Evolutionary conservation across 2,888 invertebrate genomes (phyloP).

Genomic region (Hyles lineata): DNA sequence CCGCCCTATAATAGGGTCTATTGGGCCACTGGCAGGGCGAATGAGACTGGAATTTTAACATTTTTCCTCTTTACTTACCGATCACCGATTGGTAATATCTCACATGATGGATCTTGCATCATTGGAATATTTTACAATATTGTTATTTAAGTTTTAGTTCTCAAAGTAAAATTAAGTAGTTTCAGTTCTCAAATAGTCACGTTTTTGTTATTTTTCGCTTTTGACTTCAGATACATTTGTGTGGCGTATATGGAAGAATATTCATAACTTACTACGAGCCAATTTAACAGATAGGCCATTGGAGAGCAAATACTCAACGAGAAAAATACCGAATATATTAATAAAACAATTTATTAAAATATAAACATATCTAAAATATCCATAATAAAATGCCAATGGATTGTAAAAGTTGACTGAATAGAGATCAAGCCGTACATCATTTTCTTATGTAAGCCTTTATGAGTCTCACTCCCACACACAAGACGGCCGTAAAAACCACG

Average conservation of each 20-base stretch:
- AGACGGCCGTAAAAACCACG: slow-evolving; percentile 49
- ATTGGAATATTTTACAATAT: background rate
- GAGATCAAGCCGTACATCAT: slow-evolving; percentile 31
- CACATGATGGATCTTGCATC: background rate
- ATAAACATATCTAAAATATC: slow-evolving; percentile 23
- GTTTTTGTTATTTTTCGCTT: no score
- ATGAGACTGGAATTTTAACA: slow-evolving; percentile 39
- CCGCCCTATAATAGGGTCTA: slow-evolving; percentile 38
- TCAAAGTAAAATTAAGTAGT: no score
- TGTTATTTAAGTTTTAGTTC: no score
- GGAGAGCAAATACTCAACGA: background rate
- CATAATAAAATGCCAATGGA: background rate
- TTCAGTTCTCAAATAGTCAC: background rate
- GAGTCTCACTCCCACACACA: slow-evolving; percentile 52
- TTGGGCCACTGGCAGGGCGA: background rate
- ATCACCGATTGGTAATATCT: background rate
- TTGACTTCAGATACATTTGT: no score
- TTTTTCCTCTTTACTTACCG: background rate
- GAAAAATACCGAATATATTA: background rate
- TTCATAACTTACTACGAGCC: no score
- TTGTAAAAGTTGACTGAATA: background rate
- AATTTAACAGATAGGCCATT: no score
- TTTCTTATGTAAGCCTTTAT: slow-evolving; percentile 48
- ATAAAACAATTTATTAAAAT: slow-evolving; percentile 20
- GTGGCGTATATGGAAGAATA: no score